Evolutionary conservation across 2,888 invertebrate genomes (phyloP).

Genomic region (Apeira syringaria): DNA sequence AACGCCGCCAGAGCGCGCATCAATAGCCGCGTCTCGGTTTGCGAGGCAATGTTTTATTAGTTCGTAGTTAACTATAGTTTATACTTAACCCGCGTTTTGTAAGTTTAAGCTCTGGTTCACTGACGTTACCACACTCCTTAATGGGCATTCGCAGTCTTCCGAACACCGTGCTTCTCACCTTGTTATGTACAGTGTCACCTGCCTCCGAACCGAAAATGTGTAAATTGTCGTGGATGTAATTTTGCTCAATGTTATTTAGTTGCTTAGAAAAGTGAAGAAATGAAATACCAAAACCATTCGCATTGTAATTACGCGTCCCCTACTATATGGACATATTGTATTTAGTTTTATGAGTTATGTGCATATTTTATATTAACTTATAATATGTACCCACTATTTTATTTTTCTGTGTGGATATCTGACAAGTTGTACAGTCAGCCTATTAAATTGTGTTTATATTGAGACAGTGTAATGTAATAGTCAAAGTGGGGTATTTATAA

Average conservation of each 20-base stretch:
- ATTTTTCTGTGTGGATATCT: slow-evolving; percentile 20
- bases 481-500: background rate
- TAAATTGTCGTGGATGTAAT: slow-evolving; percentile 40
- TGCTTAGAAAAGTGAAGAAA: slow-evolving; percentile 50
- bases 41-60: slow-evolving; percentile 32
- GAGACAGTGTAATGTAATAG: background rate
- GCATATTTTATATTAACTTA: slow-evolving; percentile 34
- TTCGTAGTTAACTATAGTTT: slow-evolving; percentile 46
- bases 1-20: slow-evolving; percentile 11
- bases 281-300: slow-evolving; percentile 61
- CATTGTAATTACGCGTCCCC: slow-evolving; percentile 43
- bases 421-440: slow-evolving; percentile 24
- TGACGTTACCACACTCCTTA: slow-evolving; percentile 64
- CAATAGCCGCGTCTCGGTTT: background rate
- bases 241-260: slow-evolving; percentile 76
- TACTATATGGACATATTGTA: slow-evolving; percentile 20
- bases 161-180: slow-evolving; percentile 47
- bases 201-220: slow-evolving; percentile 20
- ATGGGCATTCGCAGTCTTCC: slow-evolving; percentile 75
- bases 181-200: slow-evolving; percentile 70
- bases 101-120: slow-evolving; percentile 38
- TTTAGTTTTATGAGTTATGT: slow-evolving; percentile 15
- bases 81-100: slow-evolving; percentile 28
- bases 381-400: slow-evolving; percentile 40
- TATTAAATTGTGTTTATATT: slow-evolving; percentile 15